These are phyloP conservation scores for Trachops cirrhosus DNA, from an alignment of 2,797 vertebrate genomes.

Conservation along the genomic window DNA sequence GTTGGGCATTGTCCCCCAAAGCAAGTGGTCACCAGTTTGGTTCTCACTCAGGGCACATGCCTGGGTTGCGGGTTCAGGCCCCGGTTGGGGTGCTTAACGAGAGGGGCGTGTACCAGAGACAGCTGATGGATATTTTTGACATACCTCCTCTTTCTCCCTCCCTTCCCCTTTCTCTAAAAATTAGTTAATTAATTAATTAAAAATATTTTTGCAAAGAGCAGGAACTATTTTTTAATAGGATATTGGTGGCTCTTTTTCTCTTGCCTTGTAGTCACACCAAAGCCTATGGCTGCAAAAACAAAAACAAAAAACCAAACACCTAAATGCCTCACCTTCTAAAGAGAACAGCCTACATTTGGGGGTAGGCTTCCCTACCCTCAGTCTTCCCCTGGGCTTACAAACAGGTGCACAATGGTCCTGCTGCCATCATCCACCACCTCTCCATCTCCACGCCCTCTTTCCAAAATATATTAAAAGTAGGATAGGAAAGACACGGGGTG, in stretches of 20 bases:
- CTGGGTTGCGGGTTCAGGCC: neutral
- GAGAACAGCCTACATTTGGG: neutral
- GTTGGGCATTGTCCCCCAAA: neutral
- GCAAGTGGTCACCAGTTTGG: neutral
- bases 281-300: neutral
- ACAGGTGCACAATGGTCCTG: neutral
- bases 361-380: neutral
- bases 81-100: neutral
- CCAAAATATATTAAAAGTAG: neutral
- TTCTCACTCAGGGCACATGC: neutral
- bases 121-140: neutral
- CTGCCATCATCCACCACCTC: neutral
- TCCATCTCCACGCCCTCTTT: neutral
- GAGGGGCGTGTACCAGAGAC: neutral
- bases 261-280: neutral
- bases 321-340: neutral
- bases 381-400: neutral
- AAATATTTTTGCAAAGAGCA: neutral
- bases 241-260: neutral
- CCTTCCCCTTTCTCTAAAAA: neutral
- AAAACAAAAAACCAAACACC: neutral
- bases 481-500: neutral
- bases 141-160: neutral
- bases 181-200: neutral
- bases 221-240: neutral